Percentiles rank a stretch among this genome's conserved stretches.
These are phyloP conservation scores for Scopus umbretta DNA, from an alignment of 2,113 vertebrate species.

Conservation along the genomic window DNA sequence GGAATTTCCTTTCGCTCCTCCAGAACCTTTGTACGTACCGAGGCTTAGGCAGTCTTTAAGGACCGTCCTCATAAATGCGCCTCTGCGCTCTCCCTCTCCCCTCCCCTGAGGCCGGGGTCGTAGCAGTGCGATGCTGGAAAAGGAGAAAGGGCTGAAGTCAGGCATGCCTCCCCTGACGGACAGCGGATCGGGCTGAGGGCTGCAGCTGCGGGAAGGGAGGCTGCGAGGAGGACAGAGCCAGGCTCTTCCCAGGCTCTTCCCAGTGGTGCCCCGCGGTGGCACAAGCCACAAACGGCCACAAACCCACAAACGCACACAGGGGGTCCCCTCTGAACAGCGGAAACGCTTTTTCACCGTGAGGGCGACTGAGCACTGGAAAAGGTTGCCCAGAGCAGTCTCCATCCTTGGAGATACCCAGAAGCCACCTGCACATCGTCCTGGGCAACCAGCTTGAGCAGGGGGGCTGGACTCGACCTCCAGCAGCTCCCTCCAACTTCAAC, in stretches of 20 bases:
- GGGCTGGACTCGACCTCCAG: background rate
- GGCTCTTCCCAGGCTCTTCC: background rate
- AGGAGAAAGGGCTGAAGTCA: background rate
- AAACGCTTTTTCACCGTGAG: background rate
- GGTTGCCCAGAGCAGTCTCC: background rate
- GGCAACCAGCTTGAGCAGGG: no score
- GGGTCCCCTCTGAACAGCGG: background rate
- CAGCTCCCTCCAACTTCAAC: fast-evolving
- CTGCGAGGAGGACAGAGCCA: background rate
- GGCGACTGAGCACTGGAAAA: background rate
- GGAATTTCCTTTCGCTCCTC: background rate
- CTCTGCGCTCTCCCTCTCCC: no score
- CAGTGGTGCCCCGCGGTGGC: no score
- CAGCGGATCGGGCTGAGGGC: fast-evolving
- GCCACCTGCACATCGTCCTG: background rate
- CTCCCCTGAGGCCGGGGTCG: no score
- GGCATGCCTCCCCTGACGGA: fast-evolving
- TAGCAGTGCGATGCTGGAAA: background rate
- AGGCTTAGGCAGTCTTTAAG: background rate
- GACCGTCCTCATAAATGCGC: background rate
- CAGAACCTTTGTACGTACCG: background rate
- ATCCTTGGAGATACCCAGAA: background rate
- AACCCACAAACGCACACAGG: background rate
- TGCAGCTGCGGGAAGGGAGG: background rate
- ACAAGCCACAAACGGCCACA: fast-evolving